A percentile compares a stretch with the other conserved stretches of the same genome.
These are phyloP conservation scores for Hylaeus volcanicus DNA, from an alignment of 1,140 invertebrate genomes.

Conservation along the genomic window DNA sequence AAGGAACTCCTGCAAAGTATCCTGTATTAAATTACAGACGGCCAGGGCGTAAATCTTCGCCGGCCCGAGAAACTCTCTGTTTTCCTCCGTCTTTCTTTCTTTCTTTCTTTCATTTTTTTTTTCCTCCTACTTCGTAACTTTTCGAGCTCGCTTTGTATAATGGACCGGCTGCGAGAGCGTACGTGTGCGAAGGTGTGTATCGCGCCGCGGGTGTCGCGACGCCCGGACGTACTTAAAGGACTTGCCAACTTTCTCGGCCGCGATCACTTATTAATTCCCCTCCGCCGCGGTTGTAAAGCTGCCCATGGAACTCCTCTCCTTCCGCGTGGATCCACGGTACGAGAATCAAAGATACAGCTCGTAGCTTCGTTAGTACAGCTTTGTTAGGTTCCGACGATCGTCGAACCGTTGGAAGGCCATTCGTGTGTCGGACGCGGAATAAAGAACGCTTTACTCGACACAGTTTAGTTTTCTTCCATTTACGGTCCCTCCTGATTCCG, in stretches of 20 bases:
- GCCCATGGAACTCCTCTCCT: too few relatives aligned
- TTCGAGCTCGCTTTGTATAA: constrained; percentile 58
- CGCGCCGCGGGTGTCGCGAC: too few relatives aligned
- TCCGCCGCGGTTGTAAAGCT: too few relatives aligned
- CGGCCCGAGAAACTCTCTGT: constrained; percentile 48
- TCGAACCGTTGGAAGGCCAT: too few relatives aligned
- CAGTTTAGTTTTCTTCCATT: too few relatives aligned
- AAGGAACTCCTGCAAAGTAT: constrained; percentile 64
- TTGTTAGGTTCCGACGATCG: too few relatives aligned
- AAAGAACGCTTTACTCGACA: too few relatives aligned
- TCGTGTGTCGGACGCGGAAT: too few relatives aligned
- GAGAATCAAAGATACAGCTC: too few relatives aligned
- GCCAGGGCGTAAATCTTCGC: constrained; percentile 63
- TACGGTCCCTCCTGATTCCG: too few relatives aligned
- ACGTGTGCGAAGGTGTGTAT: background rate
- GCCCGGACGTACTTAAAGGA: background rate
- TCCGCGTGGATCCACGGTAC: too few relatives aligned
- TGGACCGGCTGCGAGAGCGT: constrained; percentile 40
- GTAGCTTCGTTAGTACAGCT: too few relatives aligned
- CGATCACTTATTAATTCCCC: background rate
- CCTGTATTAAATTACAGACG: constrained; percentile 68
- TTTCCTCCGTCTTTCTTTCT: background rate
- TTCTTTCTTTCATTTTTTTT: constrained; percentile 17
- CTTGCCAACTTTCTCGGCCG: background rate
- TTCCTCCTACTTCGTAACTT: constrained; percentile 24